Percentiles rank a stretch among this genome's conserved stretches.
Conservation (phyloP, 1,140 invertebrate species). For the Glomeris maerens region DNA sequence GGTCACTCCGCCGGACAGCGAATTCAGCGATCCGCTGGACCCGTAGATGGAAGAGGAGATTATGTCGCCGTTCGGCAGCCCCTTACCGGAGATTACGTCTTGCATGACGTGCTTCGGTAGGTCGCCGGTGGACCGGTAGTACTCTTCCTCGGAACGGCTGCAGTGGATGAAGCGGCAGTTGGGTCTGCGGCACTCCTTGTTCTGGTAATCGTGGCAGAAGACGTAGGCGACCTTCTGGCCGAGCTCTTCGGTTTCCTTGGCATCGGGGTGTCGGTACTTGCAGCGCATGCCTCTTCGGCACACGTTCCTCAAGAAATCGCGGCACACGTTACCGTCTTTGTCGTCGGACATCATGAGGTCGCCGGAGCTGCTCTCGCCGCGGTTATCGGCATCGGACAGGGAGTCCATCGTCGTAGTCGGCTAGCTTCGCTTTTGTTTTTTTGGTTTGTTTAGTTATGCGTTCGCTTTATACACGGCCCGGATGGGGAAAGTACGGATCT, state of each 20-base stretch:
- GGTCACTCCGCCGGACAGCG: neutral
- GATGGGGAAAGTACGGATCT: too few species aligned
- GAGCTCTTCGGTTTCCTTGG: constrained; percentile 8
- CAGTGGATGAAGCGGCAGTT: constrained; percentile 64
- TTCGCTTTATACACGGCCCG: too few species aligned
- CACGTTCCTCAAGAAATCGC: constrained; percentile 44
- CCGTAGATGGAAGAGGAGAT: constrained; percentile 7
- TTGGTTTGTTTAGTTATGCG: too few species aligned
- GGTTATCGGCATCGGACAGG: constrained; percentile 6
- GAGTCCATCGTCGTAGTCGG: too few species aligned
- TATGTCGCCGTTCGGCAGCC: constrained; percentile 8
- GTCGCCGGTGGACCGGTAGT: constrained; percentile 50
- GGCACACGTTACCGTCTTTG: constrained; percentile 30
- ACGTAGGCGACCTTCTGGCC: constrained; percentile 28
- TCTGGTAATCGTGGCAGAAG: constrained; percentile 78
- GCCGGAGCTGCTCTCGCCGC: constrained; percentile 10
- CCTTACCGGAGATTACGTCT: constrained; percentile 20
- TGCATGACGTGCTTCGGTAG: constrained; percentile 43
- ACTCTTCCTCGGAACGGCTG: constrained; percentile 56
- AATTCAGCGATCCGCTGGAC: constrained; percentile 21
- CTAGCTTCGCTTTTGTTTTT: too few species aligned
- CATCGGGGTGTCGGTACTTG: constrained; percentile 49
- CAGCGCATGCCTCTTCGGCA: constrained; percentile 63
- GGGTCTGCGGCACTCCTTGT: constrained; percentile 47
- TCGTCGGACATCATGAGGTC: neutral